Percentiles rank a stretch among this genome's conserved stretches.
Conservation (phyloP, 1,140 invertebrate genomes). For the Acromyrmex heyeri region DNA sequence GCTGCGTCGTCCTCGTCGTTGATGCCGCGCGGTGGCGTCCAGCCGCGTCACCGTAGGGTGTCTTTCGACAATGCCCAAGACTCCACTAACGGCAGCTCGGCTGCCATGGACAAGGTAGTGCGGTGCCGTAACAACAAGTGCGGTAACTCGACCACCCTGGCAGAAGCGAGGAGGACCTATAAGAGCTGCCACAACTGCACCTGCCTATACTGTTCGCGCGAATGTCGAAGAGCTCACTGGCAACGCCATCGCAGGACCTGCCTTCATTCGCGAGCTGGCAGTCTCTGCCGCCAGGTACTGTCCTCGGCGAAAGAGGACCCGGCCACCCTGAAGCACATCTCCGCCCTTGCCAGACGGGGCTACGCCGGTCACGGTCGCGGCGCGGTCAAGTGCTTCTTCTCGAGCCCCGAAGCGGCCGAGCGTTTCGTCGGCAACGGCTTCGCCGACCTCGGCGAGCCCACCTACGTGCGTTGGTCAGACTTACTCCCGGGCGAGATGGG, state of each 20-base stretch:
- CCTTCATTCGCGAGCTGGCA: conserved; percentile 94
- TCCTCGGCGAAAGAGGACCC: conserved; percentile 94
- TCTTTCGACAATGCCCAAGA: conserved; percentile 85
- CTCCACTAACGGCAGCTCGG: conserved; percentile 64
- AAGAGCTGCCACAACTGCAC: conserved; percentile 98
- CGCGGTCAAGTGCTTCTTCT: conserved; percentile 96
- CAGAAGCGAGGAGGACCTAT: conserved; percentile 91
- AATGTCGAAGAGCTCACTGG: conserved; percentile 95
- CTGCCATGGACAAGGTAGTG: conserved; percentile 85
- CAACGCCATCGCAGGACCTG: conserved; percentile 96
- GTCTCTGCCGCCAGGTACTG: conserved; percentile 95
- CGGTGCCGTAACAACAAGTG: conserved; percentile 93
- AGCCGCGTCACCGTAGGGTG: conserved; percentile 80
- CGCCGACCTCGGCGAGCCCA: conserved; percentile 91
- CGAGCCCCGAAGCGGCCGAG: conserved; percentile 93
- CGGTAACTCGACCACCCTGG: conserved; percentile 87
- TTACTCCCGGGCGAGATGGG: conserved; percentile 95
- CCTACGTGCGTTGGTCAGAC: conserved; percentile 93
- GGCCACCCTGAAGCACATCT: conserved; percentile 92
- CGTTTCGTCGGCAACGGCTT: conserved; percentile 91
- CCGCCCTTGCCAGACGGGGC: conserved; percentile 92
- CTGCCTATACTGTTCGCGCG: conserved; percentile 94
- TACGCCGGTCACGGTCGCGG: conserved; percentile 94
- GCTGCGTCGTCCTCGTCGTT: conserved; percentile 48
- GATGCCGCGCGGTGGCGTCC: conserved; percentile 17